Conservation (phyloP, 1,140 invertebrate species). For the Meloidogyne hapla region DNA sequence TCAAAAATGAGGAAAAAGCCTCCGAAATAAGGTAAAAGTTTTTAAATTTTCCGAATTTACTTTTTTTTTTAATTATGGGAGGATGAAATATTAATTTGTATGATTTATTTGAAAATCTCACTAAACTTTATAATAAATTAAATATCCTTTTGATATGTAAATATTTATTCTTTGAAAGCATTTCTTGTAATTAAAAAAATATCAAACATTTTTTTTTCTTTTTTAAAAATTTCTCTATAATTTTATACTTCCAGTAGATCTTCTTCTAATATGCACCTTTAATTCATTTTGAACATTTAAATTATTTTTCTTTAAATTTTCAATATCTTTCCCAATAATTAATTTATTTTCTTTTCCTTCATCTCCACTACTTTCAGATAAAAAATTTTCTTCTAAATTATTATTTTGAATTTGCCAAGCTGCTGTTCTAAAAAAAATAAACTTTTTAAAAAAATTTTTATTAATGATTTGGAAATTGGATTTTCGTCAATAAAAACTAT, state of each 20-base stretch:
- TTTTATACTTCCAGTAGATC: slow-evolving; percentile 61
- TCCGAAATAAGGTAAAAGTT: too few species aligned
- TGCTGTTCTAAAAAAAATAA: slow-evolving; percentile 49
- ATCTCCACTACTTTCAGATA: slow-evolving; percentile 6
- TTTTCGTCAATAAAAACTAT: too few species aligned
- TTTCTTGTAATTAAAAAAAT: neutral
- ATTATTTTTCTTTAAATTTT: slow-evolving; percentile 25
- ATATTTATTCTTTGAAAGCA: too few species aligned
- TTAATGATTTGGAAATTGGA: too few species aligned
- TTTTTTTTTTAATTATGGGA: too few species aligned
- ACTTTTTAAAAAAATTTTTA: neutral
- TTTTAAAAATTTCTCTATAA: slow-evolving; percentile 55
- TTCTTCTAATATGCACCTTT: slow-evolving; percentile 48
- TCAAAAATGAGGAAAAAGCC: too few species aligned
- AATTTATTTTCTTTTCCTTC: slow-evolving; percentile 20
- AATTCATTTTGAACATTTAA: slow-evolving; percentile 35
- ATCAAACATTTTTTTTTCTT: neutral
- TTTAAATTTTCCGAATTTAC: too few species aligned
- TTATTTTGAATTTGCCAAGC: slow-evolving; percentile 45
- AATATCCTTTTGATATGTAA: too few species aligned
- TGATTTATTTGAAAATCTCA: too few species aligned
- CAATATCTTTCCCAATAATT: neutral
- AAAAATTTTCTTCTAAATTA: neutral
- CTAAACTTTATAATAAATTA: too few species aligned
- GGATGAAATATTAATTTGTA: too few species aligned